Evolutionary conservation across 2,888 invertebrate genomes (phyloP), one percentile per base, ranked within the genome.

Genomic region (Cataglyphis rosenhaueri): DNA sequence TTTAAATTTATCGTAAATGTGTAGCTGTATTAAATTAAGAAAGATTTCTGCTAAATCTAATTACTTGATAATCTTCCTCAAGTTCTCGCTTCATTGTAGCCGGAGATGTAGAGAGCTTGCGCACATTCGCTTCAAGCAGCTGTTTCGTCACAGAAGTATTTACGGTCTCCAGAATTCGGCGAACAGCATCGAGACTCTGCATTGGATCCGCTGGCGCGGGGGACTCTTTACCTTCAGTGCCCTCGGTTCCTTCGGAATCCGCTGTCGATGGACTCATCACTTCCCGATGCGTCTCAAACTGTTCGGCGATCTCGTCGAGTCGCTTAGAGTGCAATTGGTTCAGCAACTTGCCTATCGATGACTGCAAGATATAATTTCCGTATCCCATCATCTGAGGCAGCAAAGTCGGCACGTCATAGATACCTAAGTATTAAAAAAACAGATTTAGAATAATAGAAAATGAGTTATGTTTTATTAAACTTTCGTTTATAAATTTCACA

Each of bases 141-240:
- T 97, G 97, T 94, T 97, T 97, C 12, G 97, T 97, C 21, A 97
- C 97, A 0, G 97, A 96, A 18, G 97, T 96, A 93, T 96, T 97
- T 18, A 97, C 97, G 12, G 97, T 97, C 93, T 97, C 97, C 89
- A 97, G 94, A 89, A 97, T 96, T 81, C 96, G 96, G 92, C 97
- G 96, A 57, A 97, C 97, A 57, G 96, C 96, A 87, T 96, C 96
- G 81, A 96, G 95, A 88, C 95, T 96, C 85, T 96, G 96, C 55
- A 75, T 64, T 62, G 95, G 95, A 41, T 88, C 87, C 21, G 90
- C 86, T 0, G 93, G 91, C 4, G 91, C 92, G 0, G 94, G 94
- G 1, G 94, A 94, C 66, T 93, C 94, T 55, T 93, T 93, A 38
- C 93, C 96, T 88, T 96, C 96, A 0, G 96, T 96, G 0, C 96